These are phyloP conservation scores for Pachycephala philippinensis DNA, from an alignment of 2,113 vertebrate species.

Conservation along the genomic window DNA sequence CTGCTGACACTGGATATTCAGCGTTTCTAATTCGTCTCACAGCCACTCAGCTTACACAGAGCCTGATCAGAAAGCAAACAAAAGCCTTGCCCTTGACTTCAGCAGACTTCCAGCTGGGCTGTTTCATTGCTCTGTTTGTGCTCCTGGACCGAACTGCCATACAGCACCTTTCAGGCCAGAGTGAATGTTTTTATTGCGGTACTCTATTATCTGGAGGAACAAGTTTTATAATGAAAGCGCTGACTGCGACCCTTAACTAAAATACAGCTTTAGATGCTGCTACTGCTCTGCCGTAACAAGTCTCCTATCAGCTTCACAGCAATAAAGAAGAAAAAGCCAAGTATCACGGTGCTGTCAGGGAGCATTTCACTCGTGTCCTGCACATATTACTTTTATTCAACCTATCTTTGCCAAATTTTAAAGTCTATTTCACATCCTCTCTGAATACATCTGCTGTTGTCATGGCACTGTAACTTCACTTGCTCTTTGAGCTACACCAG, in stretches of 20 bases:
- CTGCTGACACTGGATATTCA: not conserved
- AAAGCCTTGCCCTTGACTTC: not conserved
- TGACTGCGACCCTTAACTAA: constrained; percentile 11
- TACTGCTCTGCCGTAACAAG: not conserved
- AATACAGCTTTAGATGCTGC: not conserved
- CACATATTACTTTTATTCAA: not conserved
- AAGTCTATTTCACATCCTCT: constrained; percentile 24
- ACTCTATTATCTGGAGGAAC: not conserved
- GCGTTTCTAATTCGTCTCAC: not conserved
- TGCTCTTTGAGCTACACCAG: constrained; percentile 13
- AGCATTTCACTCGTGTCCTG: constrained; percentile 27
- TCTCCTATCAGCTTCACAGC: not conserved
- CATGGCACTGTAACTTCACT: constrained; percentile 27
- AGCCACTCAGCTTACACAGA: not conserved
- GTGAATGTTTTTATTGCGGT: not conserved
- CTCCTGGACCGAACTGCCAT: not conserved
- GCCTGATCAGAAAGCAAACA: not conserved
- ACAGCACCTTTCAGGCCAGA: not conserved
- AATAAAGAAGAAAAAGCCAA: constrained; percentile 49
- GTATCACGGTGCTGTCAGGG: not conserved
- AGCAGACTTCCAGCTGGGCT: not conserved
- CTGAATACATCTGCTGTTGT: constrained; percentile 26
- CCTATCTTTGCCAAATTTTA: constrained; percentile 32
- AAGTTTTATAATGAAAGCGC: constrained; percentile 5
- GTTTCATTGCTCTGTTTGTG: not conserved